phyloP scores from a whole-genome alignment of 2,797 vertebrate species.

The Phataginus tricuspis region DNA sequence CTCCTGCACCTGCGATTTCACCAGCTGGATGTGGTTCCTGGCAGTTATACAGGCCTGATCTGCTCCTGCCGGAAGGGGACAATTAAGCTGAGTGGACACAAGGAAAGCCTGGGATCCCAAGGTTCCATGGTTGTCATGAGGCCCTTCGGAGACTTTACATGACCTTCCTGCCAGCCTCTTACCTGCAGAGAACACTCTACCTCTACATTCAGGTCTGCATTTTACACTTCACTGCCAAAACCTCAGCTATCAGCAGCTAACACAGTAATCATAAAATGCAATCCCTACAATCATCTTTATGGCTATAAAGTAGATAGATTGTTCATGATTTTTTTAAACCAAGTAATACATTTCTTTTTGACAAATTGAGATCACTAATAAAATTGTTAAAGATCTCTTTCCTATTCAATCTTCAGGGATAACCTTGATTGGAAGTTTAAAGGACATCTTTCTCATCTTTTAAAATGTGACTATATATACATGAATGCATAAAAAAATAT shows the following conservation, averaged over 20 bases:
- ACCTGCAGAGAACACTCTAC: not conserved
- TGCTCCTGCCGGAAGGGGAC: constrained; percentile 87
- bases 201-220: not conserved
- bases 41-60: constrained; percentile 91
- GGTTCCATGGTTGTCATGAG: not conserved
- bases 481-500: not conserved
- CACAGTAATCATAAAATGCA: not conserved
- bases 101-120: no score
- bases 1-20: constrained; percentile 92
- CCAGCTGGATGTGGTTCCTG: constrained; percentile 91
- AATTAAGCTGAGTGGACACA: not conserved
- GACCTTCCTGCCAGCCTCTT: not conserved
- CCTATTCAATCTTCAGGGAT: not conserved
- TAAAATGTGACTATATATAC: not conserved
- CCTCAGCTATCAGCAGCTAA: not conserved
- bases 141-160: not conserved
- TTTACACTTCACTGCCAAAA: not conserved
- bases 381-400: not conserved
- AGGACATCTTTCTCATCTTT: not conserved
- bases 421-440: not conserved
- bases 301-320: not conserved
- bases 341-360: not conserved
- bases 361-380: not conserved
- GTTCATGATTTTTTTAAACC: not conserved
- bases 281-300: not conserved